Evolutionary conservation across 2,888 invertebrate genomes (phyloP).

Genomic region (Parnassius glacialis): DNA sequence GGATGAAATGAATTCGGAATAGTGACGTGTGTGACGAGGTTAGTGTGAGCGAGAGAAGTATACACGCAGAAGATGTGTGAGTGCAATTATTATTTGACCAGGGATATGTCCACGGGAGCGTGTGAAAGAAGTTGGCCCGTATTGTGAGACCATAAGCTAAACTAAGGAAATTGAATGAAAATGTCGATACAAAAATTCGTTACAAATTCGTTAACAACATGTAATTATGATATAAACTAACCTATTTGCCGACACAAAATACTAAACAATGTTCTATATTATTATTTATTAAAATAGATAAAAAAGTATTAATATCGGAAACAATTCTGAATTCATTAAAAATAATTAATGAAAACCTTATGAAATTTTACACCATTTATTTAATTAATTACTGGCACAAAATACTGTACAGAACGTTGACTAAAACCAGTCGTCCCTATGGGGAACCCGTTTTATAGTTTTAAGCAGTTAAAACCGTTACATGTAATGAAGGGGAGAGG

Average conservation of each 20-base stretch:
- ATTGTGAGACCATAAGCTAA: slow-evolving; percentile 72
- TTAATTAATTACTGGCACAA: slow-evolving; percentile 24
- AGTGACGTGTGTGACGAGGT: slow-evolving; percentile 62
- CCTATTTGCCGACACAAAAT: too few species aligned
- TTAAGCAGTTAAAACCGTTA: slow-evolving; percentile 80
- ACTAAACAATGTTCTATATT: too few species aligned
- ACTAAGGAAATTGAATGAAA: slow-evolving; percentile 76
- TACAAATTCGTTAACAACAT: slow-evolving; percentile 61
- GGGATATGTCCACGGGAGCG: slow-evolving; percentile 76
- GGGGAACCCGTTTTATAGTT: slow-evolving; percentile 77
- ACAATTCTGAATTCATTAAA: too few species aligned
- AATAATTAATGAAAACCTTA: too few species aligned
- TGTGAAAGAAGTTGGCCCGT: slow-evolving; percentile 75
- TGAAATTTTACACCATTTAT: slow-evolving; percentile 3
- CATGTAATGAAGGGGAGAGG: slow-evolving; percentile 79
- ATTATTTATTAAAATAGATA: too few species aligned
- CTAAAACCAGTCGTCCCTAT: slow-evolving; percentile 71
- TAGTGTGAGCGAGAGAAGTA: slow-evolving; percentile 56
- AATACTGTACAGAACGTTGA: slow-evolving; percentile 66
- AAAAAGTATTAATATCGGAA: too few species aligned
- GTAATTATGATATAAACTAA: slow-evolving; percentile 43
- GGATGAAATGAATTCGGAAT: slow-evolving; percentile 74
- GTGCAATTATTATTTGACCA: slow-evolving; percentile 81
- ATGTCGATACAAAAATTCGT: slow-evolving; percentile 52
- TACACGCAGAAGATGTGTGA: slow-evolving; percentile 54